Evolutionary conservation across 2,888 invertebrate species (phyloP).

Genomic region (Stenodema calcarata): DNA sequence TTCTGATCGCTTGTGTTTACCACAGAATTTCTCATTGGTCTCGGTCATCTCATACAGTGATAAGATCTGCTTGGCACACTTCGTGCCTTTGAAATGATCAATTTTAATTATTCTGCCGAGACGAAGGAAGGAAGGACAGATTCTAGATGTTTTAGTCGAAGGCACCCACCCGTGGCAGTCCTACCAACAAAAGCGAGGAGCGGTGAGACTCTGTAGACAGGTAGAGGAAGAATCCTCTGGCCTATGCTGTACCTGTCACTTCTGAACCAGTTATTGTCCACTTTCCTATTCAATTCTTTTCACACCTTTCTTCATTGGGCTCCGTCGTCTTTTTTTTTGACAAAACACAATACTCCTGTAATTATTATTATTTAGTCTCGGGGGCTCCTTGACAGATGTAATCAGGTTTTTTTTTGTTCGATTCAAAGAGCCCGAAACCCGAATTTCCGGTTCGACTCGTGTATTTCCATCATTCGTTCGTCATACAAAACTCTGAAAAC

Average conservation of each 20-base stretch:
- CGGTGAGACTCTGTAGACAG: background rate
- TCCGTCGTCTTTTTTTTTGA: background rate
- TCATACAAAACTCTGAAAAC: no score
- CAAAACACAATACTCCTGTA: conserved; percentile 1
- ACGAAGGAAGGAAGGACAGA: background rate
- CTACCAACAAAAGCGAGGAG: background rate
- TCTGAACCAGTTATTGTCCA: conserved; percentile 9
- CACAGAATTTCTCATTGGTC: no score
- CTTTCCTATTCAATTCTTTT: conserved; percentile 17
- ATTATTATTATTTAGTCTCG: conserved; percentile 14
- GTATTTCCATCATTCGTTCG: no score
- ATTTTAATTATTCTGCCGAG: no score
- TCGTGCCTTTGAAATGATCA: no score
- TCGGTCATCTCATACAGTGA: no score
- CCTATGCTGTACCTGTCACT: background rate
- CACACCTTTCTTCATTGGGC: conserved; percentile 2
- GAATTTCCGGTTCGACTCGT: background rate
- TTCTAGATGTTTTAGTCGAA: background rate
- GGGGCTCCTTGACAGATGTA: background rate
- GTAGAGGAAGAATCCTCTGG: background rate
- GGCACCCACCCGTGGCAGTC: background rate
- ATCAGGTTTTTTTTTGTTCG: background rate
- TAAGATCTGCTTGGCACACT: no score
- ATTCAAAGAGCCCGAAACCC: background rate
- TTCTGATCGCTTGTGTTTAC: no score